Conservation (phyloP, 1,140 invertebrate genomes). For the Papilio polyxenes region DNA sequence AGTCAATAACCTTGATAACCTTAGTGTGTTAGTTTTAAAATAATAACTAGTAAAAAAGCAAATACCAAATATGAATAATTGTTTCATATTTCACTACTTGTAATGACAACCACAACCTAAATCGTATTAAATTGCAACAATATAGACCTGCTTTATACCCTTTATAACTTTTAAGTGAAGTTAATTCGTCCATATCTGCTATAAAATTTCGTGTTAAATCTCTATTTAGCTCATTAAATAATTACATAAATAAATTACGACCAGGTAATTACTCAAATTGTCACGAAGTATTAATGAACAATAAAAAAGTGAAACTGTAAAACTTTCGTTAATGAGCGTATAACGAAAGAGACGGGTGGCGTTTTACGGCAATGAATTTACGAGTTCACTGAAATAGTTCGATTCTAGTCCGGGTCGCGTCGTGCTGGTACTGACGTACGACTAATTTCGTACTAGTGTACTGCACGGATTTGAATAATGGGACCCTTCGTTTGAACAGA, state of each 20-base stretch:
- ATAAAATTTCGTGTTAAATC: background rate
- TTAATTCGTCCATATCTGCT: too few species aligned
- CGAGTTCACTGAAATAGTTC: slow-evolving; percentile 55
- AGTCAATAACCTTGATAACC: too few species aligned
- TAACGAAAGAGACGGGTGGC: slow-evolving; percentile 51
- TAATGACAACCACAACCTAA: too few species aligned
- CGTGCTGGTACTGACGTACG: slow-evolving; percentile 58
- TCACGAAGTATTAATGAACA: background rate
- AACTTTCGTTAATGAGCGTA: slow-evolving; percentile 50
- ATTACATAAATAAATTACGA: background rate
- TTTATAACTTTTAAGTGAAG: too few species aligned
- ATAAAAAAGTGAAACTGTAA: background rate
- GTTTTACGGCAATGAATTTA: slow-evolving; percentile 56
- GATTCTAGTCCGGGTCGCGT: slow-evolving; percentile 31
- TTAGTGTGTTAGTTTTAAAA: too few species aligned
- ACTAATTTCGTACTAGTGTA: slow-evolving; percentile 66
- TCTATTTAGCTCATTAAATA: background rate
- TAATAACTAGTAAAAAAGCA: too few species aligned
- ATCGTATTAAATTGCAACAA: too few species aligned
- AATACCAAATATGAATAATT: too few species aligned
- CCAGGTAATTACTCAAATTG: background rate
- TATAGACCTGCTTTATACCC: too few species aligned
- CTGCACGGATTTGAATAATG: slow-evolving; percentile 58
- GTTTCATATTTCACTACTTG: too few species aligned
- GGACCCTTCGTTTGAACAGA: slow-evolving; percentile 45